Evolutionary conservation across 2,888 invertebrate genomes (phyloP), one percentile per base, ranked within the genome.

Genomic region (Eristalinus sepulchralis): DNA sequence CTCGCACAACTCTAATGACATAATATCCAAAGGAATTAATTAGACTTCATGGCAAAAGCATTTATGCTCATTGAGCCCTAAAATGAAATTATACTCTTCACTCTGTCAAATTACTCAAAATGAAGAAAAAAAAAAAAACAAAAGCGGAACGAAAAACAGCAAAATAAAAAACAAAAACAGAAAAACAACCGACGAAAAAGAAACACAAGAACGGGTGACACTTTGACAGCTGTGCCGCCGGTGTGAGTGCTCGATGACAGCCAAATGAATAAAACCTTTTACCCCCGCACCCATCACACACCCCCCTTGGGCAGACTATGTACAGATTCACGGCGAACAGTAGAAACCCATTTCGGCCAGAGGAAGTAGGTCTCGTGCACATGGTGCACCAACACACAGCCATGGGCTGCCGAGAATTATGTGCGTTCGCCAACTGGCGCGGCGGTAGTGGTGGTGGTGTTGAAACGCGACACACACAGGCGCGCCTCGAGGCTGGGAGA

Each of bases 241-340:
- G 57, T 71, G 70, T 71, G 63, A 64, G 68, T 77, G 55, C 34
- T 68, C 55, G 78, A 55, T 71, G 70, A 78, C 78, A 78, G 64
- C 36, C 70, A 78, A 71, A 78, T 71, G 63, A 71, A 71, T 78
- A 78, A 70, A 71, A 47, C 47, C 64, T 71, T 78, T 63, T 36
- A 57, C 64, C 57, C 70, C 57, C 64, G 78, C 36, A 36, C 22
- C 20, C 39, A 70, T 13, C 70, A 22, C 71, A 53, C 67, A 20
- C 36, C 34, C 53, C 34, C 24, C 22, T n/a, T 62, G 8, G 9
- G 20, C 24, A 27, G 57, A 24, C 57, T 13, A 47, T 47, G 47
- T 47, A 20, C 31, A 60, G 9, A 13, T 57, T 0, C 31, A 33
- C 53, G 55, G 53, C 60, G 24, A 53, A 63, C 62, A 67, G 20